Base-by-base conservation (phyloP, 2,888 invertebrate genomes). In the Phortica okadai region DNA sequence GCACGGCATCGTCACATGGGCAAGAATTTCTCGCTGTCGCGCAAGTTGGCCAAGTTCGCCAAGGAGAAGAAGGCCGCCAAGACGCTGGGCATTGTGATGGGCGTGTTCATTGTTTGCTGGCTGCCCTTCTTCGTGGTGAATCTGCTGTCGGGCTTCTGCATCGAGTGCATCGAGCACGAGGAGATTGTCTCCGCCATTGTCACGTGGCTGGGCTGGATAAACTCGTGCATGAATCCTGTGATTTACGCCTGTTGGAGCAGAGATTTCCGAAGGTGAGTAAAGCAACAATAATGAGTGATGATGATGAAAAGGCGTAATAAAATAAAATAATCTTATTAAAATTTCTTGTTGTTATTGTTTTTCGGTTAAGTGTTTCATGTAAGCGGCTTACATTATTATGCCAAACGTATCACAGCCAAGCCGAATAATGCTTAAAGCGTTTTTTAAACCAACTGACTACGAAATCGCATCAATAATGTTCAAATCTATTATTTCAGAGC, bases 241-340 rank as follows among this genome's bases (percentile, higher is more conserved):
- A 99, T 99, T 90, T 99, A 99, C 92, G 98, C 98, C n/a, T 97
- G 98, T 90, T 98, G 98, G 96, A 98, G 98, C 93, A 94, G 97
- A 89, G 99, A 99, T 92, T 99, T 99, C 91, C 93, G 97, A 92
- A 95, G 97, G 97, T 97, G 90, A 93, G 93, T 82, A 14, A 33
- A 33, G 33, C 0, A 21, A 33, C 33, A 21, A 21, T 21, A 21
- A 21, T 21, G 21, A 21, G 21, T 21, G 21, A 21, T 21, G 21
- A 21, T 21, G 21, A 21, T 21, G 21, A 21, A 21, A 21, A 21
- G 21, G 21, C 21, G 21, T 21, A 21, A 21, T 21, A 21, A 21
- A 21, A 21, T 21, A 21, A 21, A 21, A 21, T 21, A 21, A 21
- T 21, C 21, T 21, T 21, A 21, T 21, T 21, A 21, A 21, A 21